These are phyloP conservation scores for Digitonthophagus gazella DNA, from an alignment of 2,888 invertebrate species.

Conservation along the genomic window DNA sequence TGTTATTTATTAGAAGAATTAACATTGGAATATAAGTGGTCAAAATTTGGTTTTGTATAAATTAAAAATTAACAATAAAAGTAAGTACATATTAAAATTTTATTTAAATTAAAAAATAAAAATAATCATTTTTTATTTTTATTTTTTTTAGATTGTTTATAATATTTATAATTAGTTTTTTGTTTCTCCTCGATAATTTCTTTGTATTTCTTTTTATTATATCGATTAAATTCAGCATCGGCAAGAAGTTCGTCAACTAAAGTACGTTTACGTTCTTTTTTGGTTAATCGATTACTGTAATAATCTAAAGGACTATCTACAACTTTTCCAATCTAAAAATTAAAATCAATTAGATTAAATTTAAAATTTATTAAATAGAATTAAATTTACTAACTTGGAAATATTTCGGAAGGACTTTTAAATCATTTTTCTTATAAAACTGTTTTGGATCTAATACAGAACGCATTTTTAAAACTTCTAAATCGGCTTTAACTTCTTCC, in stretches of 20 bases:
- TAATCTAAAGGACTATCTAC: slow-evolving; percentile 86
- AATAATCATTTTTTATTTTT: slow-evolving; percentile 61
- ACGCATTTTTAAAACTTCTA: slow-evolving; percentile 90
- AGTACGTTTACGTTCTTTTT: slow-evolving; percentile 82
- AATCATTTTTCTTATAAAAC: slow-evolving; percentile 92
- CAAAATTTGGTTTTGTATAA: background rate
- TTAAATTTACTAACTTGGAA: slow-evolving; percentile 77
- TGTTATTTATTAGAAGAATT: background rate
- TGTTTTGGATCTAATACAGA: slow-evolving; percentile 87
- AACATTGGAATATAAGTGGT: slow-evolving; percentile 2
- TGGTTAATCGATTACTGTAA: slow-evolving; percentile 78
- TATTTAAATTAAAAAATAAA: too few relatives aligned
- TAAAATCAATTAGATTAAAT: slow-evolving; percentile 20
- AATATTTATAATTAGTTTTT: slow-evolving; percentile 68
- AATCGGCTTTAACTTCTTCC: slow-evolving; percentile 82
- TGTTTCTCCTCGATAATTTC: slow-evolving; percentile 72
- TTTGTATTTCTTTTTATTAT: slow-evolving; percentile 76
- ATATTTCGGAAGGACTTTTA: slow-evolving; percentile 85
- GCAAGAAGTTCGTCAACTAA: slow-evolving; percentile 91
- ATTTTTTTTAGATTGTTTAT: slow-evolving; percentile 64
- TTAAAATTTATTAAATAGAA: background rate
- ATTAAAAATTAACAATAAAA: too few relatives aligned
- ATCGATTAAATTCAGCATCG: slow-evolving; percentile 81
- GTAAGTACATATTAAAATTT: too few relatives aligned
- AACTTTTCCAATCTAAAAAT: slow-evolving; percentile 69